Evolutionary conservation across 2,888 invertebrate species (phyloP).

Genomic region (Willowsia nigromaculata): DNA sequence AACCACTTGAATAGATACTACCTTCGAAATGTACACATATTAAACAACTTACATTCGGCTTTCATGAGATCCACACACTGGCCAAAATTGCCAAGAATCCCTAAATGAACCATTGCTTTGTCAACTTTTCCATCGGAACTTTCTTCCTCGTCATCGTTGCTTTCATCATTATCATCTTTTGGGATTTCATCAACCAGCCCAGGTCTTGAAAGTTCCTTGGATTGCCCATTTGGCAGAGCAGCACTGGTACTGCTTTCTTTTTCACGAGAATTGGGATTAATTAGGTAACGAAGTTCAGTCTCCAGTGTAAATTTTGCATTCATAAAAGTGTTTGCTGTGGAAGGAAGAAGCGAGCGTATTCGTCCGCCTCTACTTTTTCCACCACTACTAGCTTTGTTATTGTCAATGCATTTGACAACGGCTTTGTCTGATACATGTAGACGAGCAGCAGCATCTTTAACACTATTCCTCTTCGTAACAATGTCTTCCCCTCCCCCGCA

Average conservation of each 20-base stretch:
- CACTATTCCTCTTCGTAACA: not conserved
- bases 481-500: not conserved
- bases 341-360: constrained; percentile 55
- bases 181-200: not conserved
- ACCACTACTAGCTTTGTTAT: not conserved
- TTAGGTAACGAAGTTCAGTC: constrained; percentile 66
- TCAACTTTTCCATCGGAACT: not conserved
- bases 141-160: not conserved
- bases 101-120: constrained; percentile 58
- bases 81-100: constrained; percentile 50
- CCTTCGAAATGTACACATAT: too few relatives aligned
- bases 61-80: constrained; percentile 56
- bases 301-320: constrained; percentile 67
- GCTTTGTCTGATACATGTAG: not conserved
- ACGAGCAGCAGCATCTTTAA: not conserved
- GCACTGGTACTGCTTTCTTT: not conserved
- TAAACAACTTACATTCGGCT: constrained; percentile 54
- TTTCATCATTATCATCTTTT: not conserved
- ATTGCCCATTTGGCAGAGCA: not conserved
- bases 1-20: too few relatives aligned
- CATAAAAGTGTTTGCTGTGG: constrained; percentile 65
- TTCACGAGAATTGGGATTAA: constrained; percentile 3
- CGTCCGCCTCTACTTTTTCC: not conserved
- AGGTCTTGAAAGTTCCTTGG: too few relatives aligned
- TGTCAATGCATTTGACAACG: not conserved